Base-by-base conservation (phyloP, 2,797 vertebrate species). In the Lophotriccus pileatus region DNA sequence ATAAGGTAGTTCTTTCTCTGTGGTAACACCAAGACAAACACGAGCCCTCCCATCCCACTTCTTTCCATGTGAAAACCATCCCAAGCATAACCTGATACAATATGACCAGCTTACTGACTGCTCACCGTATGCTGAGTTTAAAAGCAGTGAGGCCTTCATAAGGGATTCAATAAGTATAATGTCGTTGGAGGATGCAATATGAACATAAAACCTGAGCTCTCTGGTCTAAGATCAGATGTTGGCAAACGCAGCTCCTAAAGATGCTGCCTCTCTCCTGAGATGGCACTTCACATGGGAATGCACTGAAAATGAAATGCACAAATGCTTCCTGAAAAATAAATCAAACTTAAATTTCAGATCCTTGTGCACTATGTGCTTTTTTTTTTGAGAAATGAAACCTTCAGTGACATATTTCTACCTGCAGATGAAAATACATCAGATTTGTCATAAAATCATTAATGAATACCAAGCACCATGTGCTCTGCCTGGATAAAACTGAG, bases 391-490 rank as follows among this genome's bases (percentile, higher is more conserved):
- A 91, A 90, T 78, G 6, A 83, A 79, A 78, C 67, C 60, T 60
- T 77, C 64, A 74, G 56, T 77, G 60, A 46, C 2, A 2, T 49
- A 34, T 89, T 81, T 83, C 69, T 81, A 89, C 58, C 58, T 90
- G 75, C 39, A 85, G 68, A 81, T 67, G 64, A 83, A 95, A 83
- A 90, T 72, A 69, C 18, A 91, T 73, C 79, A 8, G 2, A 66
- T 85, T 91, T 92, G 64, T 87, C 84, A 72, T 55, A 85, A 95
- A 95, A 92, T 92, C 82, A 47, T 93, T 82, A 90, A 62, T 47
- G 76, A 89, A 84, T 86, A 47, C 17, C 58, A 67, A 82, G 41
- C 47, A 53, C 50, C 14, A 0, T 49, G 58, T 93, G 77, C 28
- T 92, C 43, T 81, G 87, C 69, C 72, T 86, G 87, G 62, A 81